Evolutionary conservation across 2,113 vertebrate species (phyloP).

Genomic region (Romanogobio albipinnatus): DNA sequence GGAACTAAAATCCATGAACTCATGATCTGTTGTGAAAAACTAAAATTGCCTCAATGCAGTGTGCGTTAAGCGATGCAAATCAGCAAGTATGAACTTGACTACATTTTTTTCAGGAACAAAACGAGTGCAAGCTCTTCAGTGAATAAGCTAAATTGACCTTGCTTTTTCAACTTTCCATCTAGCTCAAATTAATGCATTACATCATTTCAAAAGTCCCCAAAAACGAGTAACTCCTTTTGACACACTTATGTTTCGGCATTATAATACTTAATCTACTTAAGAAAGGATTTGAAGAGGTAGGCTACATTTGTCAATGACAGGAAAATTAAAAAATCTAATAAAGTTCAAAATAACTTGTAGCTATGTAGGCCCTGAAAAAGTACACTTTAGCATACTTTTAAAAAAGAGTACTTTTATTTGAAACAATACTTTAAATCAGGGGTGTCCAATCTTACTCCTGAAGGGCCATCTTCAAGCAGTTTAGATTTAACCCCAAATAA

Average conservation of each 20-base stretch:
- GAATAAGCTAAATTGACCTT: neutral
- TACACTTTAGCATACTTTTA: too few species aligned
- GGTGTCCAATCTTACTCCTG: too few species aligned
- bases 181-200: neutral
- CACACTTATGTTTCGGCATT: neutral
- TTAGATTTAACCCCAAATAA: too few species aligned
- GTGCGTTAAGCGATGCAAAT: neutral
- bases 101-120: constrained; percentile 37
- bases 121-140: neutral
- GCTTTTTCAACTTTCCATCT: neutral
- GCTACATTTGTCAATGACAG: neutral
- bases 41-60: neutral
- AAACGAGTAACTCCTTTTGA: neutral
- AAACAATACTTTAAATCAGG: too few species aligned
- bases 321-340: neutral
- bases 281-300: too few species aligned
- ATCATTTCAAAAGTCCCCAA: neutral
- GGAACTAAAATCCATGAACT: neutral
- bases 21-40: neutral
- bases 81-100: constrained; percentile 45
- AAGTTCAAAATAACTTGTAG: too few species aligned
- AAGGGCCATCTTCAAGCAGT: too few species aligned
- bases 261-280: neutral
- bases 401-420: too few species aligned
- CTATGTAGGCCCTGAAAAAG: too few species aligned